Conservation (phyloP, 2,113 vertebrate genomes). For the Vidua macroura region DNA sequence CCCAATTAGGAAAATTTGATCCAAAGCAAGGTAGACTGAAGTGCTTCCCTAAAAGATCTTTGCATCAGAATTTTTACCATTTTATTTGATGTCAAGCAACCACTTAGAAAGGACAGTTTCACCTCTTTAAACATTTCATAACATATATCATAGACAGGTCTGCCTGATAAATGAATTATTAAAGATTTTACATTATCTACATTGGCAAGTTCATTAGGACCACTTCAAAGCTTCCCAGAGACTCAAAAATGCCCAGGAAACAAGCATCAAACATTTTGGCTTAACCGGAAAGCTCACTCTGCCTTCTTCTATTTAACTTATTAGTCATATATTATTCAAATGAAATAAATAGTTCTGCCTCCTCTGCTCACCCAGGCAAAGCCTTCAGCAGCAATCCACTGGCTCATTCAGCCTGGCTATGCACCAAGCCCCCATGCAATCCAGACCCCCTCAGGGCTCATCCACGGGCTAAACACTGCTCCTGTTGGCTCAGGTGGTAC, state of each 20-base stretch:
- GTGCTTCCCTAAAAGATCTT: neutral
- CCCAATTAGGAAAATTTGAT: neutral
- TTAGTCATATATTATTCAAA: constrained; percentile 50
- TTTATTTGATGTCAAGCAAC: neutral
- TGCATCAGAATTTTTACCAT: neutral
- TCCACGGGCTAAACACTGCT: neutral
- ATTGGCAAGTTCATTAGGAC: constrained; percentile 32
- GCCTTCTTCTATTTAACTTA: constrained; percentile 38
- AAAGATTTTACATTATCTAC: constrained; percentile 53
- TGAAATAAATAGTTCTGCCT: neutral
- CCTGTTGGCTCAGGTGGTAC: neutral
- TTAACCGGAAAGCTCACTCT: constrained; percentile 28
- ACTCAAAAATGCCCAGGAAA: constrained; percentile 15
- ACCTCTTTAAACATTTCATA: constrained; percentile 17
- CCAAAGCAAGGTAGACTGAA: neutral
- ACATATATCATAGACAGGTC: neutral
- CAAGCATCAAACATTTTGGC: neutral
- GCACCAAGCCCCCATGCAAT: neutral
- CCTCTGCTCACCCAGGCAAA: neutral
- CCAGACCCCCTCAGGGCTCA: neutral
- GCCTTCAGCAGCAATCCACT: neutral
- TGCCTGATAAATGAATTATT: constrained; percentile 56
- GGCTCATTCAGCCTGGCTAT: neutral
- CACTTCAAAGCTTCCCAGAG: constrained; percentile 21
- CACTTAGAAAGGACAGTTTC: neutral